Percentiles rank a stretch among this genome's conserved stretches.
These are phyloP conservation scores for Champsocephalus esox DNA, from an alignment of 2,797 vertebrate genomes.

Conservation along the genomic window DNA sequence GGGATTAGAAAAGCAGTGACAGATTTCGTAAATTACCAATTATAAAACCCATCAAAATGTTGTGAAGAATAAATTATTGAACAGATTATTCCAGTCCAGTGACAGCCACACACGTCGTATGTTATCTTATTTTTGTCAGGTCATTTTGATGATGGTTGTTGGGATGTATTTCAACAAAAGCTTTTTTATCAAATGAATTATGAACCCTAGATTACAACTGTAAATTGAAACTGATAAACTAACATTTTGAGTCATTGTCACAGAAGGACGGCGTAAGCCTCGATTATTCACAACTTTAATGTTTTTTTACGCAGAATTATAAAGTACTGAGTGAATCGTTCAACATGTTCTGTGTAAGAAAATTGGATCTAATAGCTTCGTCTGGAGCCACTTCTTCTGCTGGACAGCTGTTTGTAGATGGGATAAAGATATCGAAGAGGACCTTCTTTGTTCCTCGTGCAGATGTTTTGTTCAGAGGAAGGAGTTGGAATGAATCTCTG, in stretches of 20 bases:
- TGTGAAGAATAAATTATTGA: too few species aligned
- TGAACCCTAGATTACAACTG: too few species aligned
- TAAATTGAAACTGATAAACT: background rate
- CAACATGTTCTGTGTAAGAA: background rate
- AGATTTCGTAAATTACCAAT: too few species aligned
- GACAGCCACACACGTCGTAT: too few species aligned
- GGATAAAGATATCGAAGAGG: constrained; percentile 12
- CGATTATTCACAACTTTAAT: background rate
- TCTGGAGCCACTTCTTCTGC: background rate
- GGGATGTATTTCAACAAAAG: too few species aligned
- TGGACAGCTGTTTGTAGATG: constrained; percentile 36
- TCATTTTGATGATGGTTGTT: too few species aligned
- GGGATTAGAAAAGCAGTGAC: too few species aligned
- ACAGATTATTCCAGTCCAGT: too few species aligned
- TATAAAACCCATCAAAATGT: too few species aligned
- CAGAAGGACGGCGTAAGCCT: background rate
- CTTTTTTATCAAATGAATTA: too few species aligned
- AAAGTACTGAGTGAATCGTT: background rate
- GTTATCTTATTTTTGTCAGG: too few species aligned
- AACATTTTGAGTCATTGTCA: background rate
- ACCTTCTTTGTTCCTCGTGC: constrained; percentile 20
- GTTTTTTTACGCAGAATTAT: background rate
- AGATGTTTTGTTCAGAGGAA: constrained; percentile 31
- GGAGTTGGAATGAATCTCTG: constrained; percentile 21
- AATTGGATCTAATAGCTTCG: background rate